Percentiles rank a stretch among this genome's conserved stretches.
These are phyloP conservation scores for Merluccius polli DNA, from an alignment of 2,797 vertebrate species.

Conservation along the genomic window DNA sequence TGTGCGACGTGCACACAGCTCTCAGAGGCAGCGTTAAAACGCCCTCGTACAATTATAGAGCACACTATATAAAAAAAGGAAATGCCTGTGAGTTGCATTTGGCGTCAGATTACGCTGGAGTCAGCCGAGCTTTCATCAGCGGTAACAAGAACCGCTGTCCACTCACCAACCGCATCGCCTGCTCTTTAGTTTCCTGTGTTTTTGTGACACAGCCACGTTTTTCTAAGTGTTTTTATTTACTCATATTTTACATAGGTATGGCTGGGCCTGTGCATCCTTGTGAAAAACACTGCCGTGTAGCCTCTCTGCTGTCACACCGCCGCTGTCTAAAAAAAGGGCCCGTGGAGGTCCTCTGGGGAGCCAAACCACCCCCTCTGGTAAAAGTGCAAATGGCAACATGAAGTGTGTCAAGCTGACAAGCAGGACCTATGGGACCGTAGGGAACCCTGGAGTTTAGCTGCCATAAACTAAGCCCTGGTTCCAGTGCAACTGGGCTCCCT, in stretches of 20 bases:
- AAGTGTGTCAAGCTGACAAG: conserved; percentile 64
- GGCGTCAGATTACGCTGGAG: conserved; percentile 66
- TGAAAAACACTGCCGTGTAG: conserved; percentile 30
- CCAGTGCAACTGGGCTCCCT: conserved; percentile 55
- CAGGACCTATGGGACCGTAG: conserved; percentile 40
- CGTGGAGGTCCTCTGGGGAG: conserved; percentile 34
- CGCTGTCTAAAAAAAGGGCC: conserved; percentile 29
- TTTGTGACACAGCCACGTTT: background rate
- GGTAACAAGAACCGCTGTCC: background rate
- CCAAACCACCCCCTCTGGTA: conserved; percentile 41
- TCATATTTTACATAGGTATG: too few species aligned
- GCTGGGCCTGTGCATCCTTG: conserved; percentile 21
- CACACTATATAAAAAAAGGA: conserved; percentile 50
- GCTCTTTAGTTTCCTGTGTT: conserved; percentile 12
- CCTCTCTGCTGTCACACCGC: conserved; percentile 9
- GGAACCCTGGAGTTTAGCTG: conserved; percentile 60
- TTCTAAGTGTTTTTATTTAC: background rate
- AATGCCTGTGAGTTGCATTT: conserved; percentile 64
- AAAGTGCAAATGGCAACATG: conserved; percentile 64
- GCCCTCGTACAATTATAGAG: conserved; percentile 58
- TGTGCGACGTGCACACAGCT: conserved; percentile 38
- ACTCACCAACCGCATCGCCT: background rate
- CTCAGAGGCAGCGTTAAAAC: conserved; percentile 54
- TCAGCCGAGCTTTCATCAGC: conserved; percentile 50
- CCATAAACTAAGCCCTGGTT: conserved; percentile 56